Base-by-base conservation (phyloP, 1,140 invertebrate species). In the Nixonia krombeini region DNA sequence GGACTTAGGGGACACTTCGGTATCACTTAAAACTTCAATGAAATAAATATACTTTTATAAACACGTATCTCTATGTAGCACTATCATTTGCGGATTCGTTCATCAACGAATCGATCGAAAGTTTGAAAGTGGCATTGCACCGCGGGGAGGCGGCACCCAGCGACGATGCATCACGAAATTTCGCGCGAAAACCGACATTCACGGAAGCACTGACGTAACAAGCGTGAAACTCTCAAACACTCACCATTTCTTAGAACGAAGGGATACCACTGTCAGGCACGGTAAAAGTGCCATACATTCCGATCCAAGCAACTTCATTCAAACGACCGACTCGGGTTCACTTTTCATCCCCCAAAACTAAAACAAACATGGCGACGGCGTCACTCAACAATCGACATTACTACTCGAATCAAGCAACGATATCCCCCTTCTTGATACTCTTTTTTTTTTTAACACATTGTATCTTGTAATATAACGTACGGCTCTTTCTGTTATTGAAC, bases 331-430 rank as follows among this genome's bases (percentile, higher is more conserved):
- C 58, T 41, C 51, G 55, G 44, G 38, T 56, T 50, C 64, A 65
- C 64, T 72, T 65, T 72, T 72, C 70, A 72, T 72, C 70, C 64
- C 70, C 70, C 55, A 37, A 67, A 68, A 72, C 64, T 72, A 61
- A 68, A 72, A 72, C 70, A 72, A 72, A 68, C 70, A 72, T 72
- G 70, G 70, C 70, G 52, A 49, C 64, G 70, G 70, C 70, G 70
- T 72, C 70, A 53, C 61, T 72, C 45, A 40, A 56, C 50, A 52
- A 35, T 72, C 45, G 45, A 56, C 50, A 52, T 41, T 50, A 67
- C 64, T 52, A 53, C 56, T 51, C 55, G 53, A 35, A 21, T 67
- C 64, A 67, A 67, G 46, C 62, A 40, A 46, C 53, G 57, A 46
- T 46, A 40, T 46, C 42, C 46, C 53, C 35, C 35, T 40, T 46